Percentiles rank a stretch among this genome's conserved stretches.
These are phyloP conservation scores for Darevskia nairensis DNA, from an alignment of 2,797 vertebrate species.

Conservation along the genomic window DNA sequence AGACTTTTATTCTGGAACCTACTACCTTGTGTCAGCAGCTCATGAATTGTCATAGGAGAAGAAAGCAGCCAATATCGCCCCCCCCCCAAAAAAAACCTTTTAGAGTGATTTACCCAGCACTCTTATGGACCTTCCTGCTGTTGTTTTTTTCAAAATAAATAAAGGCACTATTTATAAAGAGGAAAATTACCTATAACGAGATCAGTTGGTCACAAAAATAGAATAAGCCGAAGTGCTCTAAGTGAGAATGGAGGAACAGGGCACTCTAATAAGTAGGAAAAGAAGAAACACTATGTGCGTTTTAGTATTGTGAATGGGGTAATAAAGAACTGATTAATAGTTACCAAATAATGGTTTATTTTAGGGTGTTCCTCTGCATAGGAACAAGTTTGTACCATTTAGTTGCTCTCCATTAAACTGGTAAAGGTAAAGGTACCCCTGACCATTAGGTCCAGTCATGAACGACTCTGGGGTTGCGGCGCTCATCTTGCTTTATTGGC, in stretches of 20 bases:
- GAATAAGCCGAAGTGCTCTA: constrained; percentile 30
- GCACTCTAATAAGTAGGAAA: constrained; percentile 37
- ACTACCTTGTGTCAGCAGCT: not conserved
- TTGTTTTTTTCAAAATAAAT: constrained; percentile 22
- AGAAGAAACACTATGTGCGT: constrained; percentile 10
- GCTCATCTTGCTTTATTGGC: no score
- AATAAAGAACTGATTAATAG: not conserved
- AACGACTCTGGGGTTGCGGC: no score
- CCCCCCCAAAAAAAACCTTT: constrained; percentile 22
- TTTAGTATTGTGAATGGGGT: constrained; percentile 6
- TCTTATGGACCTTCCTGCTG: constrained; percentile 29
- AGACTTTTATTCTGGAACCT: constrained; percentile 27
- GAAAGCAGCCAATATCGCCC: not conserved
- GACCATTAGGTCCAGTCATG: no score
- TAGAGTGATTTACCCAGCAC: constrained; percentile 45
- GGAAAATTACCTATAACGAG: constrained; percentile 1
- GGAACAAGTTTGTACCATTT: not conserved
- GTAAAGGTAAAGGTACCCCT: no score
- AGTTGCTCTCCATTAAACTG: not conserved
- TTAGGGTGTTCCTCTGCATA: not conserved
- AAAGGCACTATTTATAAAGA: constrained; percentile 39
- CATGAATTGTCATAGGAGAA: constrained; percentile 38
- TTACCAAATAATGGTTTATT: not conserved
- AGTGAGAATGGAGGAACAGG: constrained; percentile 47
- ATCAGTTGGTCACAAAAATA: constrained; percentile 30